Evolutionary conservation across 2,888 invertebrate species (phyloP), one percentile per base, ranked within the genome.

Genomic region (Phorcus lineatus): DNA sequence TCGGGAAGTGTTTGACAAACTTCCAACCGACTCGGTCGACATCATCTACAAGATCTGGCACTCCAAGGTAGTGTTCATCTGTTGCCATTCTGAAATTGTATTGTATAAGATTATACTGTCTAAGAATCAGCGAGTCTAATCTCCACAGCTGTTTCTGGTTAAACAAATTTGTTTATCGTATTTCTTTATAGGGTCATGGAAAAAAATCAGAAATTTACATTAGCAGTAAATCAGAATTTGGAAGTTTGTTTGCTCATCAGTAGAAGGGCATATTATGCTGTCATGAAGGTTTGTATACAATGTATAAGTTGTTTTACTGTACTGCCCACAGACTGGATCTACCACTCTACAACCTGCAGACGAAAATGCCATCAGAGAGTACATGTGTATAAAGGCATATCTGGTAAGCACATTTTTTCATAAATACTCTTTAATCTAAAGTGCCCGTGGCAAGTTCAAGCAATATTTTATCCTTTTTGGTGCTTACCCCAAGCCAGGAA

Each of bases 381-480:
- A 97, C 93, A 94, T 98, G 52, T 97, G 98, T 93, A 95, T 97
- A 90, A 96, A 96, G 93, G 95, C 97, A 0, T 98, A 98, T 92
- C 94, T 98, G 85, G 94, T 94, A 87, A 85, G 90, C 80, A n/a
- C n/a, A n/a, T n/a, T n/a, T n/a, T n/a, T n/a, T n/a, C n/a, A n/a
- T n/a, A n/a, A n/a, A n/a, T n/a, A n/a, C n/a, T n/a, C n/a, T n/a
- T n/a, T n/a, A n/a, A n/a, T n/a, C n/a, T n/a, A n/a, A n/a, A n/a
- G n/a, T n/a, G n/a, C n/a, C n/a, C n/a, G n/a, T n/a, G n/a, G n/a
- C n/a, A n/a, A n/a, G n/a, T n/a, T n/a, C n/a, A n/a, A n/a, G n/a
- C n/a, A n/a, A n/a, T n/a, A n/a, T n/a, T n/a, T n/a, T n/a, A n/a
- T n/a, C n/a, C n/a, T n/a, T n/a, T n/a, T n/a, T n/a, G n/a, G n/a